Evolutionary conservation across 2,888 invertebrate species (phyloP), one percentile per base, ranked within the genome.

Genomic region (Eupithecia subumbrata): DNA sequence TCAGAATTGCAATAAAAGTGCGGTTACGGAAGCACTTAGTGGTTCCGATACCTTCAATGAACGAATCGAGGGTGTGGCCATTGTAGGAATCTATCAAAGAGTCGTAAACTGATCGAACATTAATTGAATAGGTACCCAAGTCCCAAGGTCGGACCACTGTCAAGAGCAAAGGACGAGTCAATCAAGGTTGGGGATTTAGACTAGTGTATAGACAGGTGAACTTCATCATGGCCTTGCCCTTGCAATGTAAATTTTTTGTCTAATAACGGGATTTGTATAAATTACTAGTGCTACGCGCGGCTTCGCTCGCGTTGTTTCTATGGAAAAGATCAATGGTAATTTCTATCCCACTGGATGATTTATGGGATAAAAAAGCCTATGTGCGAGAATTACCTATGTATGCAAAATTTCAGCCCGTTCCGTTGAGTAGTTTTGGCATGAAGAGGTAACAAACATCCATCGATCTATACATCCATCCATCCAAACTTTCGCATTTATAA

Each of bases 31-130:
- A 91, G 86, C 88, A 83, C 85, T 90, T 89, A 89, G 88, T 80
- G 87, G 88, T 88, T 87, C 83, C 82, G 86, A 86, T 87, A 52
- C 73, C 72, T 75, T 77, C 76, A 79, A 75, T 76, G 76, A 70
- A 76, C 76, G 75, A 74, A 64, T 43, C n/a, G 83, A 88, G 93
- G 93, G 92, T 85, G 91, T 84, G 84, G 72, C 76, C 82, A 90
- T 92, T 91, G 91, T 90, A 34, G 43, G 66, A 78, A 78, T 82
- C 86, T 88, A 92, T 93, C 87, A 89, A 89, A 90, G 86, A 87
- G 80, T 89, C 88, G 90, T 93, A 90, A 93, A 90, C 83, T 88
- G 84, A 87, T 91, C 90, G 87, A 90, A 89, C 86, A 87, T 86
- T 82, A 83, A 88, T 89, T 90, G 86, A 90, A 92, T 91, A 83